These are phyloP conservation scores for Hyposoter didymator DNA, from an alignment of 2,888 invertebrate genomes.

Conservation along the genomic window DNA sequence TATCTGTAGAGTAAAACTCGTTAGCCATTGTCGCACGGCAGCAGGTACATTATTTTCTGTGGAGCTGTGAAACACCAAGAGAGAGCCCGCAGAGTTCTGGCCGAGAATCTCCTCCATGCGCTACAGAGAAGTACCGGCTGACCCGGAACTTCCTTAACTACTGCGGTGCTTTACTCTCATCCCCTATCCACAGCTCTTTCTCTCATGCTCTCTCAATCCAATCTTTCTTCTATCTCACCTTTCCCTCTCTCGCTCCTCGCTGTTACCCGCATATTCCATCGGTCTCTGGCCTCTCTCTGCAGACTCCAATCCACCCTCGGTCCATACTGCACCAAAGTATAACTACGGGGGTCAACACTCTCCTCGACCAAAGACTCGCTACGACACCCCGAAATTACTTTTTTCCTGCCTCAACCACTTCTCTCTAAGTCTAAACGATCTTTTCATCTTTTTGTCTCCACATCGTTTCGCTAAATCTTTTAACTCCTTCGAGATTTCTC, in stretches of 20 bases:
- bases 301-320: slow-evolving; percentile 49
- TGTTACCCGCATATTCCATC: slow-evolving; percentile 26
- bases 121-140: slow-evolving; percentile 62
- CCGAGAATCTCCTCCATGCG: slow-evolving; percentile 42
- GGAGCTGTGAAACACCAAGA: slow-evolving; percentile 57
- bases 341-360: slow-evolving; percentile 29
- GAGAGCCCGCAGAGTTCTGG: slow-evolving; percentile 35
- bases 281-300: slow-evolving; percentile 27
- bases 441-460: slow-evolving; percentile 3
- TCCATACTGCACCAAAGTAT: slow-evolving; percentile 49
- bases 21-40: slow-evolving; percentile 72
- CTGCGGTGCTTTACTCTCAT: slow-evolving; percentile 54
- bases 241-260: slow-evolving; percentile 16
- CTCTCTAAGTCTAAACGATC: not conserved
- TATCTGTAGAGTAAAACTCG: slow-evolving; percentile 65
- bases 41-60: slow-evolving; percentile 68
- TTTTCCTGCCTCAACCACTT: slow-evolving; percentile 18
- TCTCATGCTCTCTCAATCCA: not conserved
- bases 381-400: slow-evolving; percentile 45
- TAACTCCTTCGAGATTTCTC: not conserved
- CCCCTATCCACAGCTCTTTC: slow-evolving; percentile 36
- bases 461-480: not conserved
- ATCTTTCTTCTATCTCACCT: slow-evolving; percentile 14
- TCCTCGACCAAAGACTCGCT: slow-evolving; percentile 10
- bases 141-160: slow-evolving; percentile 71